Evolutionary conservation across 2,113 vertebrate species (phyloP).

Genomic region (Oreotragus oreotragus): DNA sequence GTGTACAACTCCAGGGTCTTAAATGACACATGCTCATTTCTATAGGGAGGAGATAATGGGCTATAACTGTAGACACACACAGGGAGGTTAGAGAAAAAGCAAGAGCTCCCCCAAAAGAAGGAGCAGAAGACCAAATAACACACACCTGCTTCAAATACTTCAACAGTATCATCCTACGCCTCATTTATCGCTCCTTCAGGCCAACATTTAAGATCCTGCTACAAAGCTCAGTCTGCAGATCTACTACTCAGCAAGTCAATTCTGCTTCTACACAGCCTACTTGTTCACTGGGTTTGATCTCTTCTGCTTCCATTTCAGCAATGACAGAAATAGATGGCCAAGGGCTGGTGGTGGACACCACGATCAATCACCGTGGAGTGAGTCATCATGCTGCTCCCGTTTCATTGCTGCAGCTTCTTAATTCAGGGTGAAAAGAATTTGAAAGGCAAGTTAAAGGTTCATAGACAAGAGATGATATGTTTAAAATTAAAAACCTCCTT

Average conservation of each 20-base stretch:
- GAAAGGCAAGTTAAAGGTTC: background rate
- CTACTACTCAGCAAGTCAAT: background rate
- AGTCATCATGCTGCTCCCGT: background rate
- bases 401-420: background rate
- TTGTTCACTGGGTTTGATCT: background rate
- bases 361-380: fast-evolving
- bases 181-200: background rate
- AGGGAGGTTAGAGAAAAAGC: background rate
- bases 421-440: background rate
- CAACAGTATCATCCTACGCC: background rate
- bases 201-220: background rate
- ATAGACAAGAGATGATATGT: background rate
- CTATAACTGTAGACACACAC: background rate
- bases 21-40: background rate
- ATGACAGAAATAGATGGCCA: background rate
- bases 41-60: background rate
- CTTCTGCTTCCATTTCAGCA: background rate
- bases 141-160: background rate
- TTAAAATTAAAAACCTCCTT: background rate
- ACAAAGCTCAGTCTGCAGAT: background rate
- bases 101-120: background rate
- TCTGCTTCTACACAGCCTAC: background rate
- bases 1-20: background rate
- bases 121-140: background rate
- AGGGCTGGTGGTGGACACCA: background rate